Conservation (phyloP, 2,113 vertebrate genomes). For the Dascyllus trimaculatus region DNA sequence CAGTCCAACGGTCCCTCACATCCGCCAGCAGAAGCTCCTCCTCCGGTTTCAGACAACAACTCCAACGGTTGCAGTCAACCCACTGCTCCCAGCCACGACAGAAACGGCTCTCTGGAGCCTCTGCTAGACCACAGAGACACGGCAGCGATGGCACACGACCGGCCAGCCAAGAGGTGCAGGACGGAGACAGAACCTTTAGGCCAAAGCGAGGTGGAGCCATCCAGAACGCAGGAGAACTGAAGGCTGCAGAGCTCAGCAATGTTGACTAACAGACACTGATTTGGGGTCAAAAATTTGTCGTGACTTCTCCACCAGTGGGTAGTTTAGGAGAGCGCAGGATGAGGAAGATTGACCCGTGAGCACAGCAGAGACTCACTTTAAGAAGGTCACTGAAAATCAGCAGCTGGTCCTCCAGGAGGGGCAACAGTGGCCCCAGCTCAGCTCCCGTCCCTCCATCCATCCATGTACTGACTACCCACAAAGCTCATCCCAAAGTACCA, state of each 20-base stretch:
- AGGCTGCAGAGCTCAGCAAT: neutral
- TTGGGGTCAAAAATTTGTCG: neutral
- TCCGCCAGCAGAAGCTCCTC: constrained; percentile 56
- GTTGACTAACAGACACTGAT: constrained; percentile 34
- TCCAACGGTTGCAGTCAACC: constrained; percentile 88
- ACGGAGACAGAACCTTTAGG: constrained; percentile 69
- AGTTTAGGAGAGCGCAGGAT: neutral
- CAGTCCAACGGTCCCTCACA: constrained; percentile 88
- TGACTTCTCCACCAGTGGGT: neutral
- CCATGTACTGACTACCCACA: constrained; percentile 29
- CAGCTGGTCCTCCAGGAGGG: constrained; percentile 44
- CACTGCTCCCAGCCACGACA: constrained; percentile 80
- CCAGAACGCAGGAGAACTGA: constrained; percentile 73
- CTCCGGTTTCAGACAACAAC: constrained; percentile 82
- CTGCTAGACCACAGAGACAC: constrained; percentile 56
- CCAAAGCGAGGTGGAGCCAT: constrained; percentile 66
- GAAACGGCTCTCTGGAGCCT: constrained; percentile 76
- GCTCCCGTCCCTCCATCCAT: constrained; percentile 4
- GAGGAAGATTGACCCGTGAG: constrained; percentile 24
- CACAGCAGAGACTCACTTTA: constrained; percentile 37
- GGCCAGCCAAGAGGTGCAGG: constrained; percentile 75
- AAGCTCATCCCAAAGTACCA: constrained; percentile 67
- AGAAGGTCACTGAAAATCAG: constrained; percentile 48
- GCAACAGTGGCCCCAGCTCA: neutral
- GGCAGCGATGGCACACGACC: constrained; percentile 38